Evolutionary conservation across 2,113 vertebrate genomes (phyloP), one percentile per base, ranked within the genome.

Genomic region (Lepus americanus): DNA sequence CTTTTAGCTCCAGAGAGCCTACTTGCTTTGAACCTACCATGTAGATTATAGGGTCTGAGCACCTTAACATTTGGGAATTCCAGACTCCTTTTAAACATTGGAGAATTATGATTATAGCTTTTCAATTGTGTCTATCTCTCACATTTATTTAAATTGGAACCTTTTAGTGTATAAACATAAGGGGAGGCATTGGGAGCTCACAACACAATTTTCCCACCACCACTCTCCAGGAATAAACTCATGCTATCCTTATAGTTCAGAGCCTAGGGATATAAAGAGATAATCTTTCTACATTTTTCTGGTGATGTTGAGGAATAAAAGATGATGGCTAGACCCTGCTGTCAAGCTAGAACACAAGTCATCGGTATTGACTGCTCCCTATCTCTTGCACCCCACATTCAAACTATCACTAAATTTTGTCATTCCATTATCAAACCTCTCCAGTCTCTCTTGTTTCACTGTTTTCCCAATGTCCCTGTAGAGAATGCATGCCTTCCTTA

Each of bases 21-120:
- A 49, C 59, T 95, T 86, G 90, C 78, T 97, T 96, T 94, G 96
- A 96, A 89, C 79, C n/a, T 89, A 72, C 22, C 79, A 49, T 63
- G 89, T 51, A 97, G 89, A 95, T 97, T 95, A 96, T 51, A 89
- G 89, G 92, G 83, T 89, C 79, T 80, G 82, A 67, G 69, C 29
- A 88, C 77, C 89, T 97, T 89, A 87, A 92, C 86, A 92, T 94
- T 59, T 67, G 81, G 81, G 86, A 86, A 96, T 95, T 95, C 44
- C 86, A 89, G 78, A 33, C 78, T 83, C n/a, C 5, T 82, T 93
- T 82, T 33, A 96, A 85, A 33, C 44, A 69, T 3, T 31, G 36
- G 22, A 80, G 44, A 85, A 95, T 89, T 89, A 77, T 33, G 72
- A 89, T 67, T 79, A 70, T 22, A 86, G 44, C 4, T 88, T 93